Base-by-base conservation (phyloP, 2,113 vertebrate genomes). In the Euleptes europaea region DNA sequence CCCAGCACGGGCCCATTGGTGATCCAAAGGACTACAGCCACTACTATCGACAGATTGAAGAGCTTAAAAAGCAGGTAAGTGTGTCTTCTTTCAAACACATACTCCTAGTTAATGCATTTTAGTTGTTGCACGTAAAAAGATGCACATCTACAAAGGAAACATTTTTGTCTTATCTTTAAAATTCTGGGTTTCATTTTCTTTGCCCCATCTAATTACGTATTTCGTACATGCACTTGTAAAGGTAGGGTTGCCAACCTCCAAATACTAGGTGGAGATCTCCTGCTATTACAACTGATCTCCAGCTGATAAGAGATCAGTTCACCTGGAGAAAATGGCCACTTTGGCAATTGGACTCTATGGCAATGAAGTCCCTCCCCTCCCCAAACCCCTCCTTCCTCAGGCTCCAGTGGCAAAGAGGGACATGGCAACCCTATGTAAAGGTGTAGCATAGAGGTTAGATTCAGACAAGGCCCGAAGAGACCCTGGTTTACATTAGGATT, bases 41-140 rank as follows among this genome's bases (percentile, higher is more conserved):
- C 5, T 96, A 88, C 33, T 94, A 95, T 5, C 78, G 92, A 44
- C 90, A 92, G 21, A 95, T 95, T 0, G 86, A 95, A 44, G 93
- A 95, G n/a, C 94, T 96, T 54, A 93, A 95, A 82, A 90, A 92
- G 51, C 92, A 96, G 92, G 96, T 96, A 95, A 76, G 78, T 76
- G 0, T 2, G 1, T 1, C 38, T 13, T 7, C 70, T 72, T 60
- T n/a, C n/a, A 40, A 26, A 15, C 1, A 60, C 74, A 21, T 10
- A 67, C 74, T 75, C 69, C 54, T 35, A 35, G 1, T 23, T 7
- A n/a, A 14, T 33, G 44, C 47, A 3, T 51, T n/a, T 23, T 49
- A 51, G 73, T 76, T 33, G 7, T 19, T 33, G 47, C 47, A 51
- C 49, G 13, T 33, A 51, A 38, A 42, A 12, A n/a, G 15, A 28